Conservation (phyloP, 2,888 invertebrate species). For the Pristionchus arcanus region DNA sequence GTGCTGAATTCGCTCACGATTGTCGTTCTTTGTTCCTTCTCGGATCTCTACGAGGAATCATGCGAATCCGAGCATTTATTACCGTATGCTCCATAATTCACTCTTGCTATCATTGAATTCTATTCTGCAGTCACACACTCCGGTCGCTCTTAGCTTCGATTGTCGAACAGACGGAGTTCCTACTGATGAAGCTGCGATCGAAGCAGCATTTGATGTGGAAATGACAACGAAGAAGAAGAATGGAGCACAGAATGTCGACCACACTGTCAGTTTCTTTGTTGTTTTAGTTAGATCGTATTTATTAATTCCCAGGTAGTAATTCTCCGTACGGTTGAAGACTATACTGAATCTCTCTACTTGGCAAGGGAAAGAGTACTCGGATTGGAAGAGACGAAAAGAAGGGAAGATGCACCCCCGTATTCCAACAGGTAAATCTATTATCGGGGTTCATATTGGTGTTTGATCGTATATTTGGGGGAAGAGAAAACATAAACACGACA, state of each 20-base stretch:
- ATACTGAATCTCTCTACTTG: background rate
- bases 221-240: constrained; percentile 64
- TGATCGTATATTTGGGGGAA: background rate
- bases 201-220: constrained; percentile 61
- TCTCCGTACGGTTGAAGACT: constrained; percentile 16
- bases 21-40: constrained; percentile 6
- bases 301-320: constrained; percentile 25
- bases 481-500: background rate
- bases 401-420: background rate
- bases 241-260: constrained; percentile 44
- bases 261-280: background rate
- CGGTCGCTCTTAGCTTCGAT: constrained; percentile 40
- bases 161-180: constrained; percentile 35
- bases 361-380: constrained; percentile 48
- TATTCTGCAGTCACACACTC: constrained; percentile 16
- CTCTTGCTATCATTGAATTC: background rate
- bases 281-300: no score
- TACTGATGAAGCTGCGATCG: constrained; percentile 51
- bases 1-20: constrained; percentile 24
- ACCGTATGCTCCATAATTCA: background rate
- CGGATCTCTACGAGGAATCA: constrained; percentile 33
- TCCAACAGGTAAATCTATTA: background rate
- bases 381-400: constrained; percentile 46
- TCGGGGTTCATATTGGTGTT: background rate
- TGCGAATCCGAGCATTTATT: background rate